Conservation (phyloP, 2,113 vertebrate species). For the Castor canadensis region DNA sequence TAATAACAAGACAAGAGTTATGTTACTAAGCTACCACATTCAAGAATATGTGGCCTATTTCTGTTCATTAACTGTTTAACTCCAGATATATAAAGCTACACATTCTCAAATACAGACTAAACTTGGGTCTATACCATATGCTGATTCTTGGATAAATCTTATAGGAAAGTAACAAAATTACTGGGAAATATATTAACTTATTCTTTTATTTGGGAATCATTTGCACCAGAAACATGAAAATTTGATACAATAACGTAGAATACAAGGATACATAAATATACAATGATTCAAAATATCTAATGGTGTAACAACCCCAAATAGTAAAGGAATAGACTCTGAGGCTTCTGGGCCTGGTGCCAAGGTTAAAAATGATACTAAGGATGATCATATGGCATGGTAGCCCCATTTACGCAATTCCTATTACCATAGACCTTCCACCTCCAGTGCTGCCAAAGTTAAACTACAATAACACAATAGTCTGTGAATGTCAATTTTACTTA, state of each 20-base stretch:
- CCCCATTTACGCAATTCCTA: background rate
- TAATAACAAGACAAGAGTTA: background rate
- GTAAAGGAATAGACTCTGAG: background rate
- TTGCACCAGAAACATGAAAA: background rate
- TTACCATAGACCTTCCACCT: background rate
- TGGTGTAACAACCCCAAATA: background rate
- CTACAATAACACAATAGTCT: background rate
- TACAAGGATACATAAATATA: background rate
- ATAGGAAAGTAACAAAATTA: background rate
- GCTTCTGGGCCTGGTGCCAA: background rate
- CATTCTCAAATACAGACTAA: background rate
- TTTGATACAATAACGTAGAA: background rate
- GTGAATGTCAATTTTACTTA: background rate
- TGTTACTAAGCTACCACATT: background rate
- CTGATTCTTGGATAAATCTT: background rate
- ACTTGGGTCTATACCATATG: background rate
- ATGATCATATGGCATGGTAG: background rate
- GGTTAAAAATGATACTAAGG: background rate
- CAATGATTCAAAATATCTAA: background rate
- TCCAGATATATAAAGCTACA: background rate
- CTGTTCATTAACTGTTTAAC: background rate
- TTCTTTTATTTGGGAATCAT: background rate
- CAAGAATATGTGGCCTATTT: conserved; percentile 1
- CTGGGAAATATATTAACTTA: background rate
- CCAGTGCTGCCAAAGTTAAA: background rate